phyloP scores from a whole-genome alignment of 2,888 invertebrate genomes.

The Agapostemon virescens region DNA sequence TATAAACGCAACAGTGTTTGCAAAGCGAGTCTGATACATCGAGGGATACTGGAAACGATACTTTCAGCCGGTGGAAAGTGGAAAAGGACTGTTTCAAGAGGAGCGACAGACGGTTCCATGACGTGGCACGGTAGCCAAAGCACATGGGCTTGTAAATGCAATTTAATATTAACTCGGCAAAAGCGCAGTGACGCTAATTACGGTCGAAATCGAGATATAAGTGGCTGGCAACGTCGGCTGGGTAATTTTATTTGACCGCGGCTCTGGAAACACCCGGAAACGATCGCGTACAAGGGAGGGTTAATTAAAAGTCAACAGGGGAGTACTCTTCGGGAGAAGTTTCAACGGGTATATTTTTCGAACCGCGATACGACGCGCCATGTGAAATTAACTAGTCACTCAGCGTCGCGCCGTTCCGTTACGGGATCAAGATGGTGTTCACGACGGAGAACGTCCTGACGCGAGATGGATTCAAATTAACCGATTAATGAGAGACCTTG shows the following conservation, averaged over 20 bases:
- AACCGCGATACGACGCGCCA: constrained; percentile 15
- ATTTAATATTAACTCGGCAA: constrained; percentile 33
- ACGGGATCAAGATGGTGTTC: constrained; percentile 26
- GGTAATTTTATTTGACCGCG: constrained; percentile 37
- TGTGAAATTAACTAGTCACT: constrained; percentile 9
- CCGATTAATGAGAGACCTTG: constrained; percentile 56
- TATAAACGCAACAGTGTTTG: background rate
- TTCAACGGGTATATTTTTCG: constrained; percentile 26
- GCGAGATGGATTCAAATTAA: constrained; percentile 59
- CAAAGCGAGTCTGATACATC: background rate
- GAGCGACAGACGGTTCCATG: background rate
- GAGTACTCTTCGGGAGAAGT: background rate
- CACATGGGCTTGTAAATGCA: background rate
- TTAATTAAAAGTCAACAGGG: constrained; percentile 54
- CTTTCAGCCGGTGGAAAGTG: background rate
- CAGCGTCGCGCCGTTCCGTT: constrained; percentile 18
- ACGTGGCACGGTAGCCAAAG: background rate
- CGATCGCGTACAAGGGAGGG: constrained; percentile 17
- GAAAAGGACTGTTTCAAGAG: background rate
- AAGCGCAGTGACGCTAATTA: constrained; percentile 29
- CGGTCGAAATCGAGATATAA: constrained; percentile 31
- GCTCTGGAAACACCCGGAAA: constrained; percentile 28
- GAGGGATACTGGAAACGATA: background rate
- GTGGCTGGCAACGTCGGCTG: constrained; percentile 4
- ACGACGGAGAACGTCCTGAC: constrained; percentile 19